These are phyloP conservation scores for Celastrina argiolus DNA, from an alignment of 2,888 invertebrate genomes.

Conservation along the genomic window DNA sequence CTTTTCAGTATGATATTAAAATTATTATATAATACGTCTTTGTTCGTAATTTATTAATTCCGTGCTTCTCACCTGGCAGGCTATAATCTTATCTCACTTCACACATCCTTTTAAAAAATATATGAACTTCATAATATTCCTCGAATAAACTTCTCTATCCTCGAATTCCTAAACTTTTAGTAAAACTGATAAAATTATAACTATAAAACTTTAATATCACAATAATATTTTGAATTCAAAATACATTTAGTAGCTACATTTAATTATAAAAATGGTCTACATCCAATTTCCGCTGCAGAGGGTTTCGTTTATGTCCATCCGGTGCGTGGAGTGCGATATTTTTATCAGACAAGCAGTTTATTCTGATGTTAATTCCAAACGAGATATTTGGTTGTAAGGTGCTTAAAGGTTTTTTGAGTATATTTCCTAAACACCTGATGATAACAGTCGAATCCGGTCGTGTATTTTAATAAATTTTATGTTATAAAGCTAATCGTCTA, in stretches of 20 bases:
- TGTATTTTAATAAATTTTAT: no score
- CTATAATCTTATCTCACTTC: not conserved
- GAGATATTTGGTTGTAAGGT: not conserved
- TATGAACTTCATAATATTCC: no score
- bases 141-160: no score
- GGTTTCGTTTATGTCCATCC: conserved; percentile 6
- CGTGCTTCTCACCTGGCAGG: no score
- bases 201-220: not conserved
- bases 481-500: no score
- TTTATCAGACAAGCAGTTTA: not conserved
- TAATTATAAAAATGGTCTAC: not conserved
- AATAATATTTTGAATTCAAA: not conserved
- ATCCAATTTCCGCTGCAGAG: conserved; percentile 7
- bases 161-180: no score
- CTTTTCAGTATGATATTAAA: not conserved
- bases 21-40: not conserved
- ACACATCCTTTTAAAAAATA: no score
- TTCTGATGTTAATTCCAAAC: not conserved
- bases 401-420: no score
- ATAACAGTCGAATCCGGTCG: no score
- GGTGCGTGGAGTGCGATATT: not conserved
- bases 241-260: not conserved
- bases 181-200: no score
- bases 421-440: no score
- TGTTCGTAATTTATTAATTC: not conserved